Evolutionary conservation across 2,113 vertebrate genomes (phyloP), one percentile per base, ranked within the genome.

Genomic region (Taurulus bubalis): DNA sequence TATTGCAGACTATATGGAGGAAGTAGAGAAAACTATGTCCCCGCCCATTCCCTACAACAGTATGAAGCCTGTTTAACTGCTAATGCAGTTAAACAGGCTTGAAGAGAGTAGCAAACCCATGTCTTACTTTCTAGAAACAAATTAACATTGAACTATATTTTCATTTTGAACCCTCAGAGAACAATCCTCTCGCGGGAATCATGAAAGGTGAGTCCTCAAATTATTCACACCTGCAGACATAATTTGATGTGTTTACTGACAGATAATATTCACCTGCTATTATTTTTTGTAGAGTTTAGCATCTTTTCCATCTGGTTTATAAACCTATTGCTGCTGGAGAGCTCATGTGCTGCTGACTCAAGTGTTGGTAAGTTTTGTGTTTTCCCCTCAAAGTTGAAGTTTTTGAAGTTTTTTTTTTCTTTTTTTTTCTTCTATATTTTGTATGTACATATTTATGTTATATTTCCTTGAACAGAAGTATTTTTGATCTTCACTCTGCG

Each of bases 191-290:
- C 22, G 7, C 11, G 3, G 34, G 22, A 63, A 71, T 12, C 73
- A 92, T 92, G 90, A 89, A 78, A 85, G 81, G 90, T 92, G 32
- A 87, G 89, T 71, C 32, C 18, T 32, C 5, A 62, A 22, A 58
- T n/a, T 0, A 36, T 49, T 16, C 32, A 40, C 11, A 71, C 22
- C 26, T 24, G 16, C 28, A 20, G 4, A 20, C 0, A 34, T 12
- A 58, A 76, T 38, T 36, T 56, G 0, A 65, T 47, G 22, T 26
- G 67, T 15, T 32, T 40, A 56, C 28, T 30, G 47, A 2, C 18
- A 53, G 22, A 26, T 38, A 26, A 40, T 12, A 24, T 47, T 53
- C 0, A 36, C 36, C 9, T 65, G 4, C 28, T 49, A 0, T 65
- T 15, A 0, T 1, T 8, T 45, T 28, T 22, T 26, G 7, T 8